Evolutionary conservation across 2,797 vertebrate species (phyloP).

Genomic region (Phataginus tetradactyla): DNA sequence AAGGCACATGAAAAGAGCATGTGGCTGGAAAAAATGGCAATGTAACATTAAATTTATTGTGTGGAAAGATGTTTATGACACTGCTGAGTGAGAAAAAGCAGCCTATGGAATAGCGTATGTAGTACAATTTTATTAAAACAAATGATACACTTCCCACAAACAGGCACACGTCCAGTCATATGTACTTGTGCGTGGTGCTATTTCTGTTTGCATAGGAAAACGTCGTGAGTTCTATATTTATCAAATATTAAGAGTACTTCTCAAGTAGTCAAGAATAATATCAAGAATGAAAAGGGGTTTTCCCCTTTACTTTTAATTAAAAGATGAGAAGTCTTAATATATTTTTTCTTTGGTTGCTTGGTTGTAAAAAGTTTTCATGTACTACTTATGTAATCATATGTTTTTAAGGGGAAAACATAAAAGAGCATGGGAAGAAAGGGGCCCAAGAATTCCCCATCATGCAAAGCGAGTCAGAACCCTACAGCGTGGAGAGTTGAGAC

Average conservation of each 20-base stretch:
- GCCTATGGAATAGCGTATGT: not conserved
- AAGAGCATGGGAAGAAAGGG: not conserved
- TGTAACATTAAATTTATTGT: not conserved
- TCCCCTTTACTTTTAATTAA: slow-evolving; percentile 4
- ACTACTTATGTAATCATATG: not conserved
- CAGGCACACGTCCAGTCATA: not conserved
- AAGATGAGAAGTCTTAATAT: not conserved
- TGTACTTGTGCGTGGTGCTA: not conserved
- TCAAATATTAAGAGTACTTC: not conserved
- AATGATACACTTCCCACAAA: not conserved
- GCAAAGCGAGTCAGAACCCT: not conserved
- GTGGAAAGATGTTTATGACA: not conserved
- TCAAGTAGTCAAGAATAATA: slow-evolving; percentile 18
- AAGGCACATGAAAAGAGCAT: not conserved
- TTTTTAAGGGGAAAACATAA: not conserved
- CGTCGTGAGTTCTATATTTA: not conserved
- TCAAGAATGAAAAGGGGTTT: not conserved
- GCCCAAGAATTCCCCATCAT: not conserved
- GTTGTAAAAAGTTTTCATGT: not conserved
- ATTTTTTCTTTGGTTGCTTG: not conserved
- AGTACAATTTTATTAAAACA: not conserved
- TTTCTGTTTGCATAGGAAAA: slow-evolving; percentile 2
- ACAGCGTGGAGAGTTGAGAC: not conserved
- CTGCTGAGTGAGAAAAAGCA: not conserved
- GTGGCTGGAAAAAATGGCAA: not conserved